phyloP scores from a whole-genome alignment of 2,888 invertebrate genomes.

The Eristalinus sepulchralis region DNA sequence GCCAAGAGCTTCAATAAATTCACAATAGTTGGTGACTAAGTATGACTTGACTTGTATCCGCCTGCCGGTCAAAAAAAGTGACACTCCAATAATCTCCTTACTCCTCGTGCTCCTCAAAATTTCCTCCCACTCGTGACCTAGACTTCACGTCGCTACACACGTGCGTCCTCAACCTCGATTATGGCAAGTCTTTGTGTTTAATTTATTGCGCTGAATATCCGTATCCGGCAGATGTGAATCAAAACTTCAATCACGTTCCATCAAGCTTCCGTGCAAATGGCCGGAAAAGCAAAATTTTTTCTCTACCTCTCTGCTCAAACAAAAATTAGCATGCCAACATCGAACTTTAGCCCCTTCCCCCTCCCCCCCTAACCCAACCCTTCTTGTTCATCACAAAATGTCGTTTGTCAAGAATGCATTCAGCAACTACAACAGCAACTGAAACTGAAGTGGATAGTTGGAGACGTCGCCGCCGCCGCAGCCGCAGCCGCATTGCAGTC shows the following conservation, averaged over 20 bases:
- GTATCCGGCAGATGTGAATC: constrained; percentile 38
- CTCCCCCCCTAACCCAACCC: not conserved
- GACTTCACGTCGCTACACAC: not conserved
- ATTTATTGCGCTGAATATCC: constrained; percentile 20
- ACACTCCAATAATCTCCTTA: too few relatives aligned
- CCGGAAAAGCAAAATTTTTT: constrained; percentile 9
- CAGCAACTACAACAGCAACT: not conserved
- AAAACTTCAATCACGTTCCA: constrained; percentile 42
- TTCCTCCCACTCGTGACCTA: not conserved
- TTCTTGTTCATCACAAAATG: not conserved
- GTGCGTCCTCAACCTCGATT: not conserved
- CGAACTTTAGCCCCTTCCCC: not conserved
- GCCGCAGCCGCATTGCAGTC: not conserved
- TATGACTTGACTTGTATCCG: too few relatives aligned
- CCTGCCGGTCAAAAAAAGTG: too few relatives aligned
- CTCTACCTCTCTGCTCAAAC: not conserved
- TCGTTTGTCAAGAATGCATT: not conserved
- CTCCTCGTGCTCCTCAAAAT: too few relatives aligned
- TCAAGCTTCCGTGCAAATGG: constrained; percentile 43
- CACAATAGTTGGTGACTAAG: too few relatives aligned
- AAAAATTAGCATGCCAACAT: constrained; percentile 20
- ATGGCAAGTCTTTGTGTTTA: not conserved
- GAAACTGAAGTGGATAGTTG: too few relatives aligned
- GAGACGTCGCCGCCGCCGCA: too few relatives aligned
- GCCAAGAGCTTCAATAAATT: too few relatives aligned